Conservation (phyloP, 2,797 vertebrate genomes). For the Alosa sapidissima region DNA sequence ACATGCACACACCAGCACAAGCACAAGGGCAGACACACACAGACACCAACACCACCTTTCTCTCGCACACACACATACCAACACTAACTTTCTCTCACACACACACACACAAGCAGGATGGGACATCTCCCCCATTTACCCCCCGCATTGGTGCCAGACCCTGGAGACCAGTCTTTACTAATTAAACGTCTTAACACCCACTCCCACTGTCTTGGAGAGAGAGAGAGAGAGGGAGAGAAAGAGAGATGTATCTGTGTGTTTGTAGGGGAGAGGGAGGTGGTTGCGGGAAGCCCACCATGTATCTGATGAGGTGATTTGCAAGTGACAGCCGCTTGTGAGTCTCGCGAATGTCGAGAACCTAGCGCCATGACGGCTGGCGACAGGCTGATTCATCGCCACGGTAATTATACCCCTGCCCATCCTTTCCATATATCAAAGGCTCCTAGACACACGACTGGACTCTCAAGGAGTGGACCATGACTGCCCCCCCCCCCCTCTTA, state of each 20-base stretch:
- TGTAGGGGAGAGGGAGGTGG: constrained; percentile 26
- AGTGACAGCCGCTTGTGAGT: constrained; percentile 48
- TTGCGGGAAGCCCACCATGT: constrained; percentile 46
- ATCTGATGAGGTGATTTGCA: constrained; percentile 68
- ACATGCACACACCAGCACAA: not conserved
- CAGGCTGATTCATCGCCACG: constrained; percentile 61
- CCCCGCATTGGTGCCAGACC: constrained; percentile 70
- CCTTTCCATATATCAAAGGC: constrained; percentile 56
- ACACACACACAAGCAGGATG: constrained; percentile 30
- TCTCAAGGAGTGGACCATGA: constrained; percentile 36
- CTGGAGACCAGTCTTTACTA: constrained; percentile 76
- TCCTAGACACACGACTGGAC: constrained; percentile 53
- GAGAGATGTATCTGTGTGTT: constrained; percentile 1
- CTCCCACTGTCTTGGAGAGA: constrained; percentile 73
- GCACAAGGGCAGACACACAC: not conserved
- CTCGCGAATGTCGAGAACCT: constrained; percentile 54
- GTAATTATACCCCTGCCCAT: constrained; percentile 54
- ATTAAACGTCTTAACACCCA: constrained; percentile 86
- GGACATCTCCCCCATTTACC: constrained; percentile 71
- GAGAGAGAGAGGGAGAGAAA: constrained; percentile 49
- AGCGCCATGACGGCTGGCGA: constrained; percentile 44
- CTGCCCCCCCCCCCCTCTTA: constrained; percentile 37
- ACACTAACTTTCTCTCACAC: not conserved
- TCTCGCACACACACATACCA: not conserved
- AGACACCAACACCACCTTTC: constrained; percentile 23